phyloP scores from a whole-genome alignment of 2,113 vertebrate genomes.

The Engystomops pustulosus region DNA sequence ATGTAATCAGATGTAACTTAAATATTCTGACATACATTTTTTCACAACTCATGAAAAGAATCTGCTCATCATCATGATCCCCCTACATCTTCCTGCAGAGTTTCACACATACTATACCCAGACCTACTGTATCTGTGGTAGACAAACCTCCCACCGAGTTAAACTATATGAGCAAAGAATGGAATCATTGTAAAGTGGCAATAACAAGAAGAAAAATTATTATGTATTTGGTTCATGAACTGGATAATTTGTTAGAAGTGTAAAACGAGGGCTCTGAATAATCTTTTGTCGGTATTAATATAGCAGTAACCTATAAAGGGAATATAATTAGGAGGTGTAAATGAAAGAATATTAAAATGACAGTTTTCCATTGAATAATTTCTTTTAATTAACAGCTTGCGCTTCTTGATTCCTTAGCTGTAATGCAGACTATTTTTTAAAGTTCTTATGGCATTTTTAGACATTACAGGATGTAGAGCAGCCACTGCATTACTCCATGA shows the following conservation, averaged over 20 bases:
- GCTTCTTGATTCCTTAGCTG: neutral
- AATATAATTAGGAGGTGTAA: conserved; percentile 27
- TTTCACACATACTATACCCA: neutral
- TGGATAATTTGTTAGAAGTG: conserved; percentile 31
- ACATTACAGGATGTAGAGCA: neutral
- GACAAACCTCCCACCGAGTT: neutral
- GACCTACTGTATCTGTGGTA: no score
- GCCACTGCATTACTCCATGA: no score
- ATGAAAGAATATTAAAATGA: conserved; percentile 26
- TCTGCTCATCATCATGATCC: no score
- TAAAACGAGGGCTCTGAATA: neutral
- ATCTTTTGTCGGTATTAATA: conserved; percentile 21
- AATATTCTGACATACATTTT: neutral
- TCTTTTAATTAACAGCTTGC: conserved; percentile 1
- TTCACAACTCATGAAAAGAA: neutral
- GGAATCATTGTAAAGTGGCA: neutral
- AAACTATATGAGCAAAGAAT: neutral
- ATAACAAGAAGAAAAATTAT: neutral
- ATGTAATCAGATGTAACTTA: no score
- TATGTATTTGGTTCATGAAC: conserved; percentile 34
- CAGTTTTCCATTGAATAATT: conserved; percentile 21
- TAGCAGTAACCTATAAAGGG: conserved; percentile 20
- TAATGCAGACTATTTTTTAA: neutral
- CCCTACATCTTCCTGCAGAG: neutral
- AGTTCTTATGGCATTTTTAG: neutral